These are phyloP conservation scores for Vireo griseus DNA, from an alignment of 2,797 vertebrate species.

Conservation along the genomic window DNA sequence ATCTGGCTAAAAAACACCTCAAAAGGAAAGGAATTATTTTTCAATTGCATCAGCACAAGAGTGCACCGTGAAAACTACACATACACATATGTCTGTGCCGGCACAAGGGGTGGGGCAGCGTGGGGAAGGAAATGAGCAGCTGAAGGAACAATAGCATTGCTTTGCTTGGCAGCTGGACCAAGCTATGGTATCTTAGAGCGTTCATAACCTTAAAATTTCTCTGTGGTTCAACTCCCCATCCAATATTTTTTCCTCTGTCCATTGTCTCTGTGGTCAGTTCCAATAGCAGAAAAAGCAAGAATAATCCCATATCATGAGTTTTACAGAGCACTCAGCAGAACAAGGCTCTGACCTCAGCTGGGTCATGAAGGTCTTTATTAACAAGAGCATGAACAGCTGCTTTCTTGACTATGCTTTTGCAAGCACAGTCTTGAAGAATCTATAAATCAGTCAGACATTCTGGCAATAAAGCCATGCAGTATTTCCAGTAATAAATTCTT, in stretches of 20 bases:
- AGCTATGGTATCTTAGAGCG: background rate
- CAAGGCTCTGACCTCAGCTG: slow-evolving; percentile 32
- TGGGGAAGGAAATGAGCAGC: slow-evolving; percentile 23
- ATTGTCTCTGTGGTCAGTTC: slow-evolving; percentile 32
- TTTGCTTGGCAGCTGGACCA: slow-evolving; percentile 50
- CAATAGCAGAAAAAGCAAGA: slow-evolving; percentile 20
- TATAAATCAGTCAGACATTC: slow-evolving; percentile 25
- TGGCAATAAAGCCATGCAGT: slow-evolving; percentile 7
- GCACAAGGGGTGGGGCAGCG: background rate
- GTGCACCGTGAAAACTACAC: background rate
- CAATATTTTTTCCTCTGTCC: background rate
- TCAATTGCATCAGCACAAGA: background rate
- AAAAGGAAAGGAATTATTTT: background rate
- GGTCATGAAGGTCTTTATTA: slow-evolving; percentile 52
- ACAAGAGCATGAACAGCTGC: slow-evolving; percentile 40
- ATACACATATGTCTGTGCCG: background rate
- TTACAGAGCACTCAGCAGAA: slow-evolving; percentile 4
- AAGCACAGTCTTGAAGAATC: slow-evolving; percentile 9
- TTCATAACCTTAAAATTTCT: slow-evolving; percentile 25
- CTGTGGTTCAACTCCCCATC: slow-evolving; percentile 24
- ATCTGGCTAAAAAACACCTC: background rate
- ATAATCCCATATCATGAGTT: slow-evolving; percentile 26
- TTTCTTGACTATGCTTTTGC: slow-evolving; percentile 30
- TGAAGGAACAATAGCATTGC: slow-evolving; percentile 31
- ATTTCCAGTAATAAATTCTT: slow-evolving; percentile 37